Conservation (phyloP, 2,888 invertebrate genomes). For the Melolontha melolontha region DNA sequence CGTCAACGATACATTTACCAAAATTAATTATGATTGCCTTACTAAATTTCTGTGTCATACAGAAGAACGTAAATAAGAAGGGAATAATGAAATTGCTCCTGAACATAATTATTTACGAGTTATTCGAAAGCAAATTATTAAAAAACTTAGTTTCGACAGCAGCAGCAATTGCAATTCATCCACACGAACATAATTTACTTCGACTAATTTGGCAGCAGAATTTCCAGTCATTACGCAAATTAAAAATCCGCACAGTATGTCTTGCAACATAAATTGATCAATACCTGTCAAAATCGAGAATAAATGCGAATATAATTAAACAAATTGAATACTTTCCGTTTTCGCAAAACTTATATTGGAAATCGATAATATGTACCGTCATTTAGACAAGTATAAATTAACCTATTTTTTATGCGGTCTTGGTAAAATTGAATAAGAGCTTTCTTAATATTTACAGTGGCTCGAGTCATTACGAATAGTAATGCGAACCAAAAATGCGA, state of each 20-base stretch:
- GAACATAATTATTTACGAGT: constrained; percentile 21
- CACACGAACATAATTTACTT: background rate
- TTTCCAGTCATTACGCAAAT: constrained; percentile 17
- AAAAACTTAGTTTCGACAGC: constrained; percentile 10
- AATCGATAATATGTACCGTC: background rate
- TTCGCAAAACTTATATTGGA: background rate
- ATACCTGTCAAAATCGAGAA: background rate
- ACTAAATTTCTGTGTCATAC: background rate
- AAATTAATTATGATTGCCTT: constrained; percentile 9
- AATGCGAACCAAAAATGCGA: too few relatives aligned
- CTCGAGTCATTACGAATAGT: too few relatives aligned
- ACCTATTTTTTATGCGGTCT: too few relatives aligned
- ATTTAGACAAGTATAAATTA: too few relatives aligned
- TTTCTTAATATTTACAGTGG: too few relatives aligned
- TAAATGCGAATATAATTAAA: background rate
- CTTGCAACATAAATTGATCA: background rate
- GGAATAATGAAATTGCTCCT: background rate
- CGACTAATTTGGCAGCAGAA: constrained; percentile 13
- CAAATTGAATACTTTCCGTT: background rate
- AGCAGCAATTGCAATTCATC: constrained; percentile 9
- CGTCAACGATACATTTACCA: constrained; percentile 12
- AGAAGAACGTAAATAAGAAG: too few relatives aligned
- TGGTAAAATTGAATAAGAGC: too few relatives aligned
- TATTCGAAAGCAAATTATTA: constrained; percentile 8
- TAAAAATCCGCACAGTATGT: constrained; percentile 14